Evolutionary conservation across 2,113 vertebrate genomes (phyloP).

Genomic region (Hystrix brachyura): DNA sequence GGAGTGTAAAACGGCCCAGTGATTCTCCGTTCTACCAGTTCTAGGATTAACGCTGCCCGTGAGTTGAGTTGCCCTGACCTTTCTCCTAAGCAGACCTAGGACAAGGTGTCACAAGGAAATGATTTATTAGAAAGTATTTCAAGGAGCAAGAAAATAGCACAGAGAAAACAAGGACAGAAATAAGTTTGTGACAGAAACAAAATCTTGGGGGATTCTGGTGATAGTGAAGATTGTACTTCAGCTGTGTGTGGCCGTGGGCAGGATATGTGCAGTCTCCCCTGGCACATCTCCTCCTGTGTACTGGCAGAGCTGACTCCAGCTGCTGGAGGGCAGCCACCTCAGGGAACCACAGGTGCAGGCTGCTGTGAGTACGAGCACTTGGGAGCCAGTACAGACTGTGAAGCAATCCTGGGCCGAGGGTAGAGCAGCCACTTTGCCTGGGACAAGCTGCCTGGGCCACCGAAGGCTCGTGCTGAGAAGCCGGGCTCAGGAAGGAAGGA

Average conservation of each 20-base stretch:
- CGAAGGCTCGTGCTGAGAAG: background rate
- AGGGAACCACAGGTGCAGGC: background rate
- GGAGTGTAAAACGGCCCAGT: background rate
- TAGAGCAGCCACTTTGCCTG: background rate
- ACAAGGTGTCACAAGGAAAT: background rate
- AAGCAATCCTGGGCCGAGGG: background rate
- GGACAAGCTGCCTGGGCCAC: background rate
- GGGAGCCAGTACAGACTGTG: accelerated
- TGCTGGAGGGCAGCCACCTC: background rate
- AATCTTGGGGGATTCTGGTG: background rate
- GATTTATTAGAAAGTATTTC: background rate
- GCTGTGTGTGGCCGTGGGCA: accelerated
- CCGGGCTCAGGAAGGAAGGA: background rate
- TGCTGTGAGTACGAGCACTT: accelerated
- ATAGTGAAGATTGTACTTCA: background rate
- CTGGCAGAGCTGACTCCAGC: background rate
- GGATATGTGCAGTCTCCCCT: background rate
- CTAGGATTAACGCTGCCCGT: background rate
- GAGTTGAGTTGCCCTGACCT: background rate
- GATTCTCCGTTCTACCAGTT: background rate
- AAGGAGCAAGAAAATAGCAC: background rate
- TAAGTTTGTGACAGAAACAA: background rate
- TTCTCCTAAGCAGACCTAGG: background rate
- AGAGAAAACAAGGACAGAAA: background rate
- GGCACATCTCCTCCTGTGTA: background rate